Evolutionary conservation across 64 coral and sea anemone genomes (phyloP), one percentile per base, ranked within the genome.

Genomic region (Orbicella faveolata): DNA sequence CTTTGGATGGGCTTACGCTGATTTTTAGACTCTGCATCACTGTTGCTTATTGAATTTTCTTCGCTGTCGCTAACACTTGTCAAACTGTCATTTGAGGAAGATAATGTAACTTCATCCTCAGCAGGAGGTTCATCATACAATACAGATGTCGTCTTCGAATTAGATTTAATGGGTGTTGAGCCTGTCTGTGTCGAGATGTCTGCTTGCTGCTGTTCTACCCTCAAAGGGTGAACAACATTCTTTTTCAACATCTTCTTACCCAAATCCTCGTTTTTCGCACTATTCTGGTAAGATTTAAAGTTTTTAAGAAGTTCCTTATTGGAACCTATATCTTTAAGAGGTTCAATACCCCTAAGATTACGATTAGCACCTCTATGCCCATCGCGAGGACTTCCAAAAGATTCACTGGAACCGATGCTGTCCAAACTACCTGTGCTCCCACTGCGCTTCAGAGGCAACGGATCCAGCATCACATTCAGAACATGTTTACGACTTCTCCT

Each of bases 241-340:
- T 87, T 88, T 77, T 76, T 78, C 74, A 54, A n/a, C 17, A 88
- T 26, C 12, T 63, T 88, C 23, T 52, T 62, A 20, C 25, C 55
- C 64, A 52, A 53, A 67, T 78, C 81, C 3, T 80, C 44, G 36
- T 26, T 86, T 86, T 82, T 96, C 9, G 64, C 75, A 52, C 70
- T 81, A 74, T 87, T 88, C 61, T 90, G 94, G 79, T 93, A 90
- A 63, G 75, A 61, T 77, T 96, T 93, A 81, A 93, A 96, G 76
- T 73, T 93, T 1, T 54, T 44, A 34, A 88, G 64, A 16, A 96
- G 30, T 69, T 96, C 91, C 36, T 87, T 94, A 34, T 81, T 75
- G 0, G 94, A 96, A 52, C 79, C 83, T 17, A 96, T 93, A 48
- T 82, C 83, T 93, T 90, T 90, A 23, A 96, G 68, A 61, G 94